phyloP scores from a whole-genome alignment of 2,797 vertebrate genomes.

The Alectoris magna region DNA sequence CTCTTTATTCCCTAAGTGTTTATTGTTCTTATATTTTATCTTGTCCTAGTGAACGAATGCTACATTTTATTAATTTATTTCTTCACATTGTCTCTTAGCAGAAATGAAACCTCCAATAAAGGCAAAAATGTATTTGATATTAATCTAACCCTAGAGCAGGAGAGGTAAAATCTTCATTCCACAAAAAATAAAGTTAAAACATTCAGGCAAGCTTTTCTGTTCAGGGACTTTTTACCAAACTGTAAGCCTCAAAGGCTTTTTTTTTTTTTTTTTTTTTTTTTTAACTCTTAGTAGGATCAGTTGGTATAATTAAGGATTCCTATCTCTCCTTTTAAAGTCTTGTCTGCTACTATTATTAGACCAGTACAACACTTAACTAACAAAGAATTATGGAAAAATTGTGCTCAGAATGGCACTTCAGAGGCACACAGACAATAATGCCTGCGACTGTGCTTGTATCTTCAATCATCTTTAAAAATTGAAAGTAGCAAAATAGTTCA shows the following conservation, averaged over 20 bases:
- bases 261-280: background rate
- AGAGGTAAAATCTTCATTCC: background rate
- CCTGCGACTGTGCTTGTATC: background rate
- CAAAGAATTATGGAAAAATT: background rate
- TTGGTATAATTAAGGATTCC: background rate
- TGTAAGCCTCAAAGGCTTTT: background rate
- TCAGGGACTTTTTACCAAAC: background rate
- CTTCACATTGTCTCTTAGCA: no score
- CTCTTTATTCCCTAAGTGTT: background rate
- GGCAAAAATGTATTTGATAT: background rate
- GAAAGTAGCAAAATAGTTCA: background rate
- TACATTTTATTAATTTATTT: background rate
- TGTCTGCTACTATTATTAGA: background rate
- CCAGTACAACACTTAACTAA: background rate
- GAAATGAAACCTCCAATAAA: background rate
- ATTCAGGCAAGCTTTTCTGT: background rate
- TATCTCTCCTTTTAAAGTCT: background rate
- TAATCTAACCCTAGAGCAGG: background rate
- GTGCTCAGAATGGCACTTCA: background rate
- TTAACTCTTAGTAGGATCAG: background rate
- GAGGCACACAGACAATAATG: background rate
- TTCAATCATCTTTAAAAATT: background rate
- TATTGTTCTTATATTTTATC: background rate
- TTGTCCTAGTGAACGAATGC: background rate
- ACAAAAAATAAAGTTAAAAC: background rate